phyloP scores from a whole-genome alignment of 1,140 invertebrate genomes.

The Belonocnema kinseyi region DNA sequence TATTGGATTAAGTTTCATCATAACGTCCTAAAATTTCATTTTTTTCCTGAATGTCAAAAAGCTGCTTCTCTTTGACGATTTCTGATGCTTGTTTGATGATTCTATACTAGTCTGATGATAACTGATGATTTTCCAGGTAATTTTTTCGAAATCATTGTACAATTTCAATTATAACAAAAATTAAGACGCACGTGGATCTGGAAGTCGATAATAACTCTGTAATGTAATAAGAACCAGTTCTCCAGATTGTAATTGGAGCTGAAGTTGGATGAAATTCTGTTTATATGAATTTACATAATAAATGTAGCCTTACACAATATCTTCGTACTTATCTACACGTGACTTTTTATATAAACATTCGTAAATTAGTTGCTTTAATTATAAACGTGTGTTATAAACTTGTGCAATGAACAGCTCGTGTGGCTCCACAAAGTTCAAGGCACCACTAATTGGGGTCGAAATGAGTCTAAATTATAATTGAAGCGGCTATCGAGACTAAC shows the following conservation, averaged over 20 bases:
- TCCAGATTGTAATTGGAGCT: constrained; percentile 17
- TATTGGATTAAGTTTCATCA: too few relatives aligned
- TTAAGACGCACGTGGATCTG: too few relatives aligned
- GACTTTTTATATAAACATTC: neutral
- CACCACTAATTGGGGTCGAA: constrained; percentile 24
- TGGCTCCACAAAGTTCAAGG: constrained; percentile 23
- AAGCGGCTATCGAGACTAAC: constrained; percentile 20
- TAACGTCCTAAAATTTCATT: too few relatives aligned
- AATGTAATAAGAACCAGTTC: neutral
- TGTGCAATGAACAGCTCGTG: constrained; percentile 9
- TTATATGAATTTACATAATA: constrained; percentile 28
- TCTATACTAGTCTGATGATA: too few relatives aligned
- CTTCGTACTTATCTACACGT: neutral
- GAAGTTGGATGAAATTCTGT: constrained; percentile 18
- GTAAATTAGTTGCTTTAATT: constrained; percentile 16
- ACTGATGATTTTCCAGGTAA: too few relatives aligned
- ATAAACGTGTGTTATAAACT: constrained; percentile 18
- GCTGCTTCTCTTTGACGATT: too few relatives aligned
- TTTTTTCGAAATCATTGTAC: too few relatives aligned
- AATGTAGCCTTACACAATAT: constrained; percentile 10
- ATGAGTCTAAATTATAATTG: constrained; percentile 17
- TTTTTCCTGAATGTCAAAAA: too few relatives aligned
- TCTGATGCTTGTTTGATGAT: too few relatives aligned
- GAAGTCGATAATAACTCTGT: too few relatives aligned
- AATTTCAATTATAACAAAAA: too few relatives aligned